A percentile compares a stretch with the other conserved stretches of the same genome.
Conservation (phyloP, 2,113 vertebrate species). For the Tetrao urogallus region DNA sequence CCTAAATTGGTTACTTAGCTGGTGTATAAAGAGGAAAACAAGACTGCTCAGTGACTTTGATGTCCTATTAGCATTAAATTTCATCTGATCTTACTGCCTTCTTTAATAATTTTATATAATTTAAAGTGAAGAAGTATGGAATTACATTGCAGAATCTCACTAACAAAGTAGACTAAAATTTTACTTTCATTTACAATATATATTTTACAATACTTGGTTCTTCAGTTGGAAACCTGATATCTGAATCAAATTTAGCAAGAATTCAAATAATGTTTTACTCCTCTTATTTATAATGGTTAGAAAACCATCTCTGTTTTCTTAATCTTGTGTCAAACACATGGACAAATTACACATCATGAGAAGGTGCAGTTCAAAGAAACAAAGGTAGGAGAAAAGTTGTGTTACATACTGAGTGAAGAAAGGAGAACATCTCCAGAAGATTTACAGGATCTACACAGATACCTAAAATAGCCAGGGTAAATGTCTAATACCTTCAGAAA, state of each 20-base stretch:
- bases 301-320: neutral
- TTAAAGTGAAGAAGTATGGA: neutral
- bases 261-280: neutral
- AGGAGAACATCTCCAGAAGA: neutral
- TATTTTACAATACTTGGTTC: neutral
- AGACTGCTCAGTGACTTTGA: neutral
- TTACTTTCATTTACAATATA: neutral
- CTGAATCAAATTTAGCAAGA: neutral
- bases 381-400: neutral
- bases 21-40: neutral
- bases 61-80: neutral
- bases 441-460: neutral
- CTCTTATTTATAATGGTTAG: neutral
- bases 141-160: neutral
- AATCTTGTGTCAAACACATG: neutral
- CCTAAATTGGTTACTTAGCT: neutral
- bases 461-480: neutral
- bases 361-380: neutral
- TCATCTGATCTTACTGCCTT: neutral
- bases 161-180: neutral
- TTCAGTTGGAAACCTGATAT: neutral
- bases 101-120: neutral
- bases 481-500: neutral
- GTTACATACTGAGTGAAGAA: neutral
- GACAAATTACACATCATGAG: neutral